These are phyloP conservation scores for Embiotoca jacksoni DNA, from an alignment of 2,113 vertebrate genomes.

Conservation along the genomic window DNA sequence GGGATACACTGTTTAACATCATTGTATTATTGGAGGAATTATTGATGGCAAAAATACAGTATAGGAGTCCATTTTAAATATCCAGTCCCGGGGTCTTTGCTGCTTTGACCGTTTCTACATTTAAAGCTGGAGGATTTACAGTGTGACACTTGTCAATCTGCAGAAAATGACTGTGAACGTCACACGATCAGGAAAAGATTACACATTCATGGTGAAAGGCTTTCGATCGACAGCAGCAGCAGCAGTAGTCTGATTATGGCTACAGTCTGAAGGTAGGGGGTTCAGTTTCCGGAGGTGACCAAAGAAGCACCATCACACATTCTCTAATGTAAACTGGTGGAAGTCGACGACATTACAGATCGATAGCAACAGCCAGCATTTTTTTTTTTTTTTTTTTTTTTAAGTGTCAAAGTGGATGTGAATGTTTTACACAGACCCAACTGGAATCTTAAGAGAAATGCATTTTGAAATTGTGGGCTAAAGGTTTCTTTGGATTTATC, in stretches of 20 bases:
- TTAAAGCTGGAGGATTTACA: background rate
- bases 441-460: background rate
- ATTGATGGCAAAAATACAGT: background rate
- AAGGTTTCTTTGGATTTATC: slow-evolving; percentile 10
- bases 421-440: background rate
- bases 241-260: slow-evolving; percentile 24
- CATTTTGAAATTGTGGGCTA: background rate
- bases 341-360: background rate
- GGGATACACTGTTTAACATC: slow-evolving; percentile 34
- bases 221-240: background rate
- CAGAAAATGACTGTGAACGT: slow-evolving; percentile 7
- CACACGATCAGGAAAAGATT: background rate
- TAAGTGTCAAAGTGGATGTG: background rate
- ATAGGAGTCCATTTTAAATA: slow-evolving; percentile 6
- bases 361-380: background rate
- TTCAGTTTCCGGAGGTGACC: slow-evolving; percentile 14
- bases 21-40: slow-evolving; percentile 28
- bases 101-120: background rate
- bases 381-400: too few species aligned
- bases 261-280: background rate
- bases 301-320: slow-evolving; percentile 16
- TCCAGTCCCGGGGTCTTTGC: slow-evolving; percentile 12
- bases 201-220: background rate
- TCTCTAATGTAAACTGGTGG: slow-evolving; percentile 40
- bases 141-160: background rate